Evolutionary conservation across 30 jellyfish, hydroid and myxozoan species (phyloP), one percentile per base, ranked within the genome.

Genomic region (Hydractinia symbiolongicarpus): DNA sequence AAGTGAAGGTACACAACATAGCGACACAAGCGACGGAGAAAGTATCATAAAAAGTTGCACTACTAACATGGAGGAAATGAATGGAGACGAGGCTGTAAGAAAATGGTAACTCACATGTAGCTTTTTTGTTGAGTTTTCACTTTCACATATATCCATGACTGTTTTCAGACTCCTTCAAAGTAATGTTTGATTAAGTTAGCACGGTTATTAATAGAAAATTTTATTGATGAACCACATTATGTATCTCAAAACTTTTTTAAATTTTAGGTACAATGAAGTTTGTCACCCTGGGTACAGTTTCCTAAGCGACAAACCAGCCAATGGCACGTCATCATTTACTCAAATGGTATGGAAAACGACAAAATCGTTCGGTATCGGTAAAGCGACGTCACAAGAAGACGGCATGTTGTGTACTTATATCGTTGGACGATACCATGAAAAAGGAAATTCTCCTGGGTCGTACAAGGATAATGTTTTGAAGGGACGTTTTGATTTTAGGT

Each of bases 181-280:
- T 60, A 16, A 60, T 60, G 70, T 13, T 60, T 16, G 70, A 13
- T 60, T 16, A 60, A 13, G n/a, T 60, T 30, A 30, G 2, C 44
- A 30, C 44, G 44, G 44, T 2, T 30, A 30, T 2, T 30, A 30
- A 30, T 30, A 30, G 44, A 30, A 30, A 30, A 30, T 30, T 30
- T 30, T 30, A 30, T 30, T 2, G 44, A 30, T 30, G 44, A 30
- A 30, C 44, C 44, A 30, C 44, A 30, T 30, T 30, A 30, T 30
- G 2, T 30, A 30, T 30, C 44, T 30, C 44, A 30, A 30, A 30
- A 30, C 44, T 30, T 30, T n/a, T 49, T 9, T 76, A 4, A 8
- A 44, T 88, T 72, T 72, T 84, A 94, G 99, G 99, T 94, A 94
- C 82, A 94, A 94, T 58, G 99, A 94, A 73, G 90, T 94, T 5